Conservation (phyloP, 2,797 vertebrate genomes). For the Eleutherodactylus coqui region DNA sequence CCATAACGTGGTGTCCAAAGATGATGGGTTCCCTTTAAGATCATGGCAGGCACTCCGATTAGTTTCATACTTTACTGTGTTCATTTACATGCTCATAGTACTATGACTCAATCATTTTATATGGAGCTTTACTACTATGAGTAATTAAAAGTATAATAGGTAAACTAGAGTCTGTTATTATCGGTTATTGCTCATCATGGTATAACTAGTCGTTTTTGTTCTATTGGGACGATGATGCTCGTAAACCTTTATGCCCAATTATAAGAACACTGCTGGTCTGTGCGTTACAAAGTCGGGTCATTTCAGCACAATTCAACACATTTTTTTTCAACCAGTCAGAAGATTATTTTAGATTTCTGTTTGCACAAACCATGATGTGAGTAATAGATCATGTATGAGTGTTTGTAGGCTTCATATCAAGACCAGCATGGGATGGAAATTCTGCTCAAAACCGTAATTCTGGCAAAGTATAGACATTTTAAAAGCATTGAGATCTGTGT, state of each 20-base stretch:
- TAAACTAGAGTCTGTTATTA: neutral
- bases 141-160: no score
- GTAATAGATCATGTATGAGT: conserved; percentile 20
- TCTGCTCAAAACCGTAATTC: neutral
- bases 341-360: conserved; percentile 31
- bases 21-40: no score
- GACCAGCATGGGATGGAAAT: neutral
- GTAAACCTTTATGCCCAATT: neutral
- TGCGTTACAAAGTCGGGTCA: neutral
- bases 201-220: neutral
- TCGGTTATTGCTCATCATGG: neutral
- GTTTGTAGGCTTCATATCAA: conserved; percentile 5
- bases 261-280: neutral
- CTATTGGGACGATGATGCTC: neutral
- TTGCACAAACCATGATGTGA: neutral
- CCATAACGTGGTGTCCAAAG: no score
- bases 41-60: no score
- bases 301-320: conserved; percentile 21
- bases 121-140: neutral
- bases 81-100: neutral
- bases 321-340: neutral
- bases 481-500: neutral
- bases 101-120: neutral
- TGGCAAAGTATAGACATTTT: neutral
- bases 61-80: no score